phyloP scores from a whole-genome alignment of 2,888 invertebrate genomes.

The Hyppa rectilinea region DNA sequence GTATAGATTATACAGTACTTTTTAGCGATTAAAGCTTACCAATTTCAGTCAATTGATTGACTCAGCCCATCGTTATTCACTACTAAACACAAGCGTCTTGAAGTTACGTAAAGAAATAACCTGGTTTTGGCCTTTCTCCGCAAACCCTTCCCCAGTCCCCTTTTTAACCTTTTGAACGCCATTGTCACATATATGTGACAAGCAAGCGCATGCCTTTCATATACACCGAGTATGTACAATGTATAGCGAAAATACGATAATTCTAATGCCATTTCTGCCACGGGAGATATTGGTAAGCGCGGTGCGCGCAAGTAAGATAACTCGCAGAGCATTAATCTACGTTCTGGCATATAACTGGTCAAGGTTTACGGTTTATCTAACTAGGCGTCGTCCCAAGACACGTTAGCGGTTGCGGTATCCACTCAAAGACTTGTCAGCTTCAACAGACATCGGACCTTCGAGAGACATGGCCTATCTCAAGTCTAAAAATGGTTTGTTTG shows the following conservation, averaged over 20 bases:
- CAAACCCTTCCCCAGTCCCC: not conserved
- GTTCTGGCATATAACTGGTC: too few relatives aligned
- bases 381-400: not conserved
- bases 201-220: too few relatives aligned
- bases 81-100: not conserved
- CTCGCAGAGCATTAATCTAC: too few relatives aligned
- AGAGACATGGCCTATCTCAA: not conserved
- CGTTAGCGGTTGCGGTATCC: not conserved
- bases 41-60: not conserved
- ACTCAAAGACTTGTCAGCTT: not conserved
- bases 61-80: not conserved
- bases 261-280: too few relatives aligned
- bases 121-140: not conserved
- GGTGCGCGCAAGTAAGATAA: too few relatives aligned
- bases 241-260: too few relatives aligned
- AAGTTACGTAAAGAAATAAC: not conserved
- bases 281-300: too few relatives aligned
- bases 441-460: not conserved
- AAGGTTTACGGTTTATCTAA: not conserved
- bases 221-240: too few relatives aligned
- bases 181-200: too few relatives aligned
- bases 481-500: not conserved
- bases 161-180: too few relatives aligned
- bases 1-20: conserved; percentile 1
- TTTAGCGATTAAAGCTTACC: not conserved